These are phyloP conservation scores for Hoplostethus mediterraneus DNA, from an alignment of 2,797 vertebrate genomes.

Conservation along the genomic window DNA sequence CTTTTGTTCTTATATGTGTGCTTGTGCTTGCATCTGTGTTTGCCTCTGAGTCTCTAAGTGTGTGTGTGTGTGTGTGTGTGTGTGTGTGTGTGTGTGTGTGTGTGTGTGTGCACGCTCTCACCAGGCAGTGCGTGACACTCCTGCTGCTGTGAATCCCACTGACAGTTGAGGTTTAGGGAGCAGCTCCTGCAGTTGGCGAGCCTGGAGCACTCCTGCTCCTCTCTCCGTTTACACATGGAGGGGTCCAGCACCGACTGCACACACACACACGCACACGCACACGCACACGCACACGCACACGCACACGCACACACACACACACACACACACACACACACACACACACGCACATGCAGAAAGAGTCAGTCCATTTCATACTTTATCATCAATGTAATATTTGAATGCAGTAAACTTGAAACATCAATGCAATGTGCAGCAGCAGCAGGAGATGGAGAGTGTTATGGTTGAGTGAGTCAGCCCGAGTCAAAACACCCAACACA, in stretches of 20 bases:
- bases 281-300: not conserved
- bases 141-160: conserved; percentile 94
- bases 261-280: conserved; percentile 19
- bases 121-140: conserved; percentile 94
- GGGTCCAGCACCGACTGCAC: conserved; percentile 90
- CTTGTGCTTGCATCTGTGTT: not conserved
- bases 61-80: not conserved
- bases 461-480: conserved; percentile 9
- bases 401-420: conserved; percentile 25
- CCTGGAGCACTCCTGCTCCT: conserved; percentile 94
- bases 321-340: not conserved
- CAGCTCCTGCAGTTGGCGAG: conserved; percentile 95
- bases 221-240: conserved; percentile 90
- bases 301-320: conserved; percentile 1
- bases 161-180: conserved; percentile 92
- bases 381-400: not conserved
- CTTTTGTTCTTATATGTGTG: conserved; percentile 41
- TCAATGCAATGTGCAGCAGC: conserved; percentile 25
- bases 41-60: not conserved
- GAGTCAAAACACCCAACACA: conserved; percentile 12
- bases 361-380: not conserved
- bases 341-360: conserved; percentile 10
- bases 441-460: conserved; percentile 12
- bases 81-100: conserved; percentile 7
- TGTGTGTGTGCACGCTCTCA: conserved; percentile 69